phyloP scores from a whole-genome alignment of 1,140 invertebrate species.

The Anastrepha ludens region DNA sequence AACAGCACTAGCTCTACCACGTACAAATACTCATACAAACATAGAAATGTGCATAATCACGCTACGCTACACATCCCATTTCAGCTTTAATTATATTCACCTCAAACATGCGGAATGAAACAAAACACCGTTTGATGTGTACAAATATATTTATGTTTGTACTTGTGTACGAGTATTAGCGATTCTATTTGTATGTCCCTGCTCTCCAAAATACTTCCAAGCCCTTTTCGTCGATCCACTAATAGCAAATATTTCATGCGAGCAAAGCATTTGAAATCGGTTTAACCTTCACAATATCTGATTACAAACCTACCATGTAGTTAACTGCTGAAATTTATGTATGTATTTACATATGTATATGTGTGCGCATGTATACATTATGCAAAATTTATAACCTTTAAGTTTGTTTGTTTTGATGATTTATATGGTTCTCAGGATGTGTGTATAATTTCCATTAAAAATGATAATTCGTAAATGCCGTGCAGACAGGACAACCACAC shows the following conservation, averaged over 20 bases:
- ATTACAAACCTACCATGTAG: not conserved
- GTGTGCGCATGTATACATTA: too few relatives aligned
- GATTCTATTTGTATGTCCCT: slow-evolving; percentile 1
- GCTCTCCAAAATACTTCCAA: not conserved
- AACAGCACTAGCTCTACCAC: too few relatives aligned
- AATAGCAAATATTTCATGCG: not conserved
- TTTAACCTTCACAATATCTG: slow-evolving; percentile 23
- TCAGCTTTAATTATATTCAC: not conserved
- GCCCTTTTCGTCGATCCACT: not conserved
- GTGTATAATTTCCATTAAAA: slow-evolving; percentile 5
- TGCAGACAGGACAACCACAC: not conserved
- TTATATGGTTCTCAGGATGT: not conserved
- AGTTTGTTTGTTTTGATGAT: slow-evolving; percentile 13
- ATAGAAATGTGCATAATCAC: not conserved
- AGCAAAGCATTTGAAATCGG: not conserved
- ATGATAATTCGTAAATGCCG: slow-evolving; percentile 15
- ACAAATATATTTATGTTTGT: not conserved
- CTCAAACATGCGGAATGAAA: not conserved
- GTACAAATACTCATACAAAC: not conserved
- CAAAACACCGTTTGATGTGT: not conserved
- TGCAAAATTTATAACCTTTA: not conserved
- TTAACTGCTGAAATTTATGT: too few relatives aligned
- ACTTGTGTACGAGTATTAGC: not conserved
- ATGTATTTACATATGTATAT: too few relatives aligned
- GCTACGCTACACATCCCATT: not conserved